Base-by-base conservation (phyloP, 2,797 vertebrate species). In the Hypotaenidia philippensis region DNA sequence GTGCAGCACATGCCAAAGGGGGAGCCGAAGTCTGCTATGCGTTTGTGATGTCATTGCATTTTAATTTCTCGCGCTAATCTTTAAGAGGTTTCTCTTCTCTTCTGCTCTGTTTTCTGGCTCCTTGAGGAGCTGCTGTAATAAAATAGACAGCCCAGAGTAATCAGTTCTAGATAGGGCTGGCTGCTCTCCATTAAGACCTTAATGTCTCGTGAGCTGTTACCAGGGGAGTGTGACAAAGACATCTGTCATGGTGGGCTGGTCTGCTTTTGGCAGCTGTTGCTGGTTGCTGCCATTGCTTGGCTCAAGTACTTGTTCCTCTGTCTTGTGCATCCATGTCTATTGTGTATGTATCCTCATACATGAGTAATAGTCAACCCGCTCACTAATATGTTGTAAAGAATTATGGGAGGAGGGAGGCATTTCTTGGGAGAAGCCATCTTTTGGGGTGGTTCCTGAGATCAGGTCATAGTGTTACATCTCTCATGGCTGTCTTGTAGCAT, bases 1-100 rank as follows among this genome's bases (percentile, higher is more conserved):
- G n/a, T 14, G 56, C 38, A 65, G 70, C 53, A 31, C 65, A 50
- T 12, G 49, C 49, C 49, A 87, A 4, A 0, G 3, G 65, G 74
- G 57, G 61, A 91, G 57, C 53, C 63, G 63, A 93, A 79, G 71
- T 75, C 45, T 93, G 79, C 85, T 65, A 7, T 12, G 60, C 6
- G 1, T 76, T 94, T 83, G 68, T 87, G 81, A 68, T 85, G 47
- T 29, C 40, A 52, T 90, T 83, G 89, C 60, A 17, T 83, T 92
- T 90, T 56, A 70, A 85, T 55, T 77, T 83, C 68, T 92, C 69
- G 34, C 27, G 8, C 23, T 74, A 20, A 63, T 66, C 52, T 66
- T 72, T 63, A 40, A 89, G 89, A 59, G 26, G 44, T 80, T 94
- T 85, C 89, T 87, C 15, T 90, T 94, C 32, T 88, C 83, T 75